These are phyloP conservation scores for Tenthredo amoena DNA, from an alignment of 2,888 invertebrate species.

Conservation along the genomic window DNA sequence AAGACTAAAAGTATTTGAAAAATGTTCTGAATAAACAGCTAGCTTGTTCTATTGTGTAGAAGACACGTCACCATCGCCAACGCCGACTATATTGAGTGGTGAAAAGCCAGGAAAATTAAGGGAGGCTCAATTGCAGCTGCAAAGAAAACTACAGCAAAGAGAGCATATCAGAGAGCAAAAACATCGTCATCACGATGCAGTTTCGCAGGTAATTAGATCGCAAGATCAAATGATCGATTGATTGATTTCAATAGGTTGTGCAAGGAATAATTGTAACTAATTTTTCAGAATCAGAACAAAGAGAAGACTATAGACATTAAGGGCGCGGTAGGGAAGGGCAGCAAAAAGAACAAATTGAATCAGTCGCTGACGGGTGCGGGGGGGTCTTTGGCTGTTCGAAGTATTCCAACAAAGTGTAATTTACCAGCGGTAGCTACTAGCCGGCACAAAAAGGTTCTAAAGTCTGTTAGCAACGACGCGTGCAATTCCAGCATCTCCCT, in stretches of 20 bases:
- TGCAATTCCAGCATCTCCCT: constrained; percentile 67
- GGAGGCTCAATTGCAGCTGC: constrained; percentile 83
- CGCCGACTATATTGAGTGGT: constrained; percentile 64
- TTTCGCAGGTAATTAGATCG: constrained; percentile 63
- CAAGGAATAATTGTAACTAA: not conserved
- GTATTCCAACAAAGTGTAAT: constrained; percentile 60
- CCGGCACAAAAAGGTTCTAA: constrained; percentile 69
- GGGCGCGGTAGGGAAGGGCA: constrained; percentile 62
- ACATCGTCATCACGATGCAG: constrained; percentile 72
- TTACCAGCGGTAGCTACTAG: constrained; percentile 60
- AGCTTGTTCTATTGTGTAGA: not conserved
- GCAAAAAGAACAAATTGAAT: constrained; percentile 70
- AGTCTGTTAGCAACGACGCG: constrained; percentile 61
- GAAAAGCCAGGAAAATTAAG: constrained; percentile 78
- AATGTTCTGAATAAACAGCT: not conserved
- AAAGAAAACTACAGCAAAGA: constrained; percentile 85
- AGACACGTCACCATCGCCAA: constrained; percentile 55
- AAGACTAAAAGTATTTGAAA: not conserved
- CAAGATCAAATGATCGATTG: not conserved
- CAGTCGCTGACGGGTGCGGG: constrained; percentile 72
- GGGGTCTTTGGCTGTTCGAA: constrained; percentile 62
- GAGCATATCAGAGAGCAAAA: constrained; percentile 84
- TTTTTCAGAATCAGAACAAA: constrained; percentile 68
- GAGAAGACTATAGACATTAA: constrained; percentile 70
- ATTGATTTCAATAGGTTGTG: no score